Evolutionary conservation across 2,888 invertebrate genomes (phyloP).

Genomic region (Ariolimax columbianus): DNA sequence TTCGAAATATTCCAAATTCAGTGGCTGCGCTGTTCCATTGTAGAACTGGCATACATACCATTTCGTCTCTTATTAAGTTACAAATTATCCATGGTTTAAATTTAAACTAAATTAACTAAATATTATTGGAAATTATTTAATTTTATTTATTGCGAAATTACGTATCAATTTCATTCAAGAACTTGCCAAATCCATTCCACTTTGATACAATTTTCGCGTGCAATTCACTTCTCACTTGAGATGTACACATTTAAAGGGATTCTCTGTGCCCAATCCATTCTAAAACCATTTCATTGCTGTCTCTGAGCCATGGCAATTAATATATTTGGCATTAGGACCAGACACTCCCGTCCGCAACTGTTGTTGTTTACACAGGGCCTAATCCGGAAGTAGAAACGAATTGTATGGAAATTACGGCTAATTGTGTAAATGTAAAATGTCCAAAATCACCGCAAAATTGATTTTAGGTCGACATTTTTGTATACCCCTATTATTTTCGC

Average conservation of each 20-base stretch:
- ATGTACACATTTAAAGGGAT: background rate
- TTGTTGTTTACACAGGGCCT: slow-evolving; percentile 41
- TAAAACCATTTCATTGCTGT: background rate
- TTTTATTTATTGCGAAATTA: too few species aligned
- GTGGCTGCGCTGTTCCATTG: too few species aligned
- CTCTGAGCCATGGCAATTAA: background rate
- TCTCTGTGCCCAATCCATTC: background rate
- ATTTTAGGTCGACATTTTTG: too few species aligned
- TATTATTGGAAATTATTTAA: too few species aligned
- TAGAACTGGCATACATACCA: too few species aligned
- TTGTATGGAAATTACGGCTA: background rate
- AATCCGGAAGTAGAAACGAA: slow-evolving; percentile 38
- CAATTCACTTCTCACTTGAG: background rate
- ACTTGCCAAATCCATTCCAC: too few species aligned
- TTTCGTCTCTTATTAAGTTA: too few species aligned
- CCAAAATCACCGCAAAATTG: background rate
- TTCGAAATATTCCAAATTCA: too few species aligned
- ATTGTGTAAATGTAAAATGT: background rate
- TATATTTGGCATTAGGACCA: background rate
- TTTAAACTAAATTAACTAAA: too few species aligned
- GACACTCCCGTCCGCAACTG: slow-evolving; percentile 9
- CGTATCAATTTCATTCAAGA: too few species aligned
- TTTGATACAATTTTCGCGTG: background rate
- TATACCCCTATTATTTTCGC: too few species aligned
- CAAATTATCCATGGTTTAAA: too few species aligned